Evolutionary conservation across 2,888 invertebrate species (phyloP).

Genomic region (Apodemia mormo): DNA sequence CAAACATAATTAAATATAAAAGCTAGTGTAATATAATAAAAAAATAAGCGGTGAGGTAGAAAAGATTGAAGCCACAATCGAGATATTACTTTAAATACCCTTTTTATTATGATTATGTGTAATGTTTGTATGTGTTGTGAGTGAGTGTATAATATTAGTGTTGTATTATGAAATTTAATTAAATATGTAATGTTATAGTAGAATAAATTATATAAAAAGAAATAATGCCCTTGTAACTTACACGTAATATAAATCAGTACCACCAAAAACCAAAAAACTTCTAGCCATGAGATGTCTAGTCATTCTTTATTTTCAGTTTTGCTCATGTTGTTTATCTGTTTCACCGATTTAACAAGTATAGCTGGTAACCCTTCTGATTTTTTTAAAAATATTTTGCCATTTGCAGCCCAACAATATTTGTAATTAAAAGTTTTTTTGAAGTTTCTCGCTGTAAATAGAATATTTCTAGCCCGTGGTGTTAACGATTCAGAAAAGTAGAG

Average conservation of each 20-base stretch:
- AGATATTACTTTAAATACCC: neutral
- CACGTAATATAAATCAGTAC: neutral
- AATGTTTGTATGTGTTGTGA: neutral
- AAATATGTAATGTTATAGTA: neutral
- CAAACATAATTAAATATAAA: neutral
- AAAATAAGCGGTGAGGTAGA: neutral
- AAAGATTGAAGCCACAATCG: neutral
- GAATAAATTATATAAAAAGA: neutral
- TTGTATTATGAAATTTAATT: neutral
- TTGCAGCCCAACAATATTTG: neutral
- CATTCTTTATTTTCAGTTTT: neutral
- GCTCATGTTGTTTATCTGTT: neutral
- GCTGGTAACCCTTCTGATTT: neutral
- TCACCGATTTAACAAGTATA: neutral
- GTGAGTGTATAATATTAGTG: neutral
- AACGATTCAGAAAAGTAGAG: conserved; percentile 1
- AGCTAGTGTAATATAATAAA: neutral
- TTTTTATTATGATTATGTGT: neutral
- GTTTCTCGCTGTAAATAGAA: neutral
- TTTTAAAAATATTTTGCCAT: neutral
- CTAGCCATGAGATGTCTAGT: neutral
- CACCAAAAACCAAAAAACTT: neutral
- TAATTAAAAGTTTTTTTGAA: neutral
- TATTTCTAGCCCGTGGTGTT: neutral
- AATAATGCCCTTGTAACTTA: neutral